A percentile compares a stretch with the other conserved stretches of the same genome.
Conservation (phyloP, 2,113 vertebrate species). For the Astur gentilis region DNA sequence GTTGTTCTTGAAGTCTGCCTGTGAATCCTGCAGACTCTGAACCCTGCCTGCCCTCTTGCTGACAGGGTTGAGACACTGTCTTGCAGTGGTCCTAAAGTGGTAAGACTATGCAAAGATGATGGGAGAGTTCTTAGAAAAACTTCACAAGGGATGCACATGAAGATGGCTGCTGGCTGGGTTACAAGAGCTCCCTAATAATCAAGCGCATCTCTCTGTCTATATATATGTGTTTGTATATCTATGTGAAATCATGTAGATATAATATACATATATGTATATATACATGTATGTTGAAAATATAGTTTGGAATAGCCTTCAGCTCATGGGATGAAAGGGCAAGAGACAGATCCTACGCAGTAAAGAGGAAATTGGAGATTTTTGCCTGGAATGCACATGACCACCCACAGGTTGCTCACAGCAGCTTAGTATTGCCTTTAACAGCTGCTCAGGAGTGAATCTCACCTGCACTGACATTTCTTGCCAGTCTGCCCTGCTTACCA, state of each 20-base stretch:
- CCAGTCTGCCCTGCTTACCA: not conserved
- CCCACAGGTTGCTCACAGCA: not conserved
- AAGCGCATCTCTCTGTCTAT: fast-evolving
- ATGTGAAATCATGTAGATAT: not conserved
- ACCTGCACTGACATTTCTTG: not conserved
- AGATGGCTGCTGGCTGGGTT: not conserved
- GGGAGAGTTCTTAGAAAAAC: not conserved
- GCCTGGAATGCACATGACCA: not conserved
- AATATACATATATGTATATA: not conserved
- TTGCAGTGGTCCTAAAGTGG: not conserved
- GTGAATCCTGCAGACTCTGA: not conserved
- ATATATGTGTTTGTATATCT: not conserved
- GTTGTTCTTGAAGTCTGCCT: not conserved
- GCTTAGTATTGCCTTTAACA: not conserved
- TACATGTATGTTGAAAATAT: not conserved
- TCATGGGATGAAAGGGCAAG: not conserved
- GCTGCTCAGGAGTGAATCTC: not conserved
- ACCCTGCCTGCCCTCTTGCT: not conserved
- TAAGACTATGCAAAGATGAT: not conserved
- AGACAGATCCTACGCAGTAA: not conserved
- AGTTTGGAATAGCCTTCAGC: not conserved
- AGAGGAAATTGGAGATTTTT: not conserved
- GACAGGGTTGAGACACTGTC: not conserved
- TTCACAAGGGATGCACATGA: not conserved
- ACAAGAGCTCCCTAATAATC: not conserved